Evolutionary conservation across 2,113 vertebrate genomes (phyloP).

Genomic region (Deroptyus accipitrinus): DNA sequence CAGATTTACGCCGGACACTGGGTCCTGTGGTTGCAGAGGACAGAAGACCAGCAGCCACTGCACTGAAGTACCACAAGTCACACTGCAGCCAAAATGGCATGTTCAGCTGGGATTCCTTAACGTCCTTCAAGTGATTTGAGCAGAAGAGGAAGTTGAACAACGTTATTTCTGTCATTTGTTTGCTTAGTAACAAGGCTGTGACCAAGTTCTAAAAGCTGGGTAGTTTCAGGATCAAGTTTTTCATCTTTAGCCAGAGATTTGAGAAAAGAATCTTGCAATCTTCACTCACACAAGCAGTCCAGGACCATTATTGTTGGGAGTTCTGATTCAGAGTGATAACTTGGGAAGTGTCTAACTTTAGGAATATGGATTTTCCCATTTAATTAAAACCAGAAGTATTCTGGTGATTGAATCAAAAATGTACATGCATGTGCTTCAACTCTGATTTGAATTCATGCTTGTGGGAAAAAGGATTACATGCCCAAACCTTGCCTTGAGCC

Average conservation of each 20-base stretch:
- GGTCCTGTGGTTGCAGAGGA: background rate
- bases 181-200: background rate
- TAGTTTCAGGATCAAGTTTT: background rate
- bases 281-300: background rate
- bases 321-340: background rate
- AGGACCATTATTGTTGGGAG: background rate
- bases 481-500: background rate
- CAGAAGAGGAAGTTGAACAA: background rate
- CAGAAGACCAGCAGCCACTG: background rate
- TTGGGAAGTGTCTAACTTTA: background rate
- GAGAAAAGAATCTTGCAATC: background rate
- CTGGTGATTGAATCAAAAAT: background rate
- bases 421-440: background rate
- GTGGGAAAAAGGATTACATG: background rate
- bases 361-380: background rate
- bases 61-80: background rate
- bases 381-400: background rate
- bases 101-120: background rate
- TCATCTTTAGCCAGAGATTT: background rate
- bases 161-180: background rate
- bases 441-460: background rate
- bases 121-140: background rate
- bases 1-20: background rate
- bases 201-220: background rate
- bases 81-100: fast-evolving